Evolutionary conservation across 2,113 vertebrate genomes (phyloP).

Genomic region (Pimephales promelas): DNA sequence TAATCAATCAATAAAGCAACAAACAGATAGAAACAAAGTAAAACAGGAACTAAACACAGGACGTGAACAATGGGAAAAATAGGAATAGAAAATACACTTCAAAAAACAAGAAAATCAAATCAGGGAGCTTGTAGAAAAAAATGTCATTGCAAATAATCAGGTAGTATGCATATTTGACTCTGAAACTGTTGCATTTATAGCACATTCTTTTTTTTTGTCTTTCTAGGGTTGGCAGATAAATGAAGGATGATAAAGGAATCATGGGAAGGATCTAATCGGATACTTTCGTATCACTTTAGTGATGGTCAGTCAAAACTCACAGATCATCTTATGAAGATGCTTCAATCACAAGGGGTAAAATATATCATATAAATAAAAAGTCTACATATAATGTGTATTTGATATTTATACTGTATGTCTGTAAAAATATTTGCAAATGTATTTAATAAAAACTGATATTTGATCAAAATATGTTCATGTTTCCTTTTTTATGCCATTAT

Average conservation of each 20-base stretch:
- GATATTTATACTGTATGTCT: not conserved
- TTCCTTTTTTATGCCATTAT: not conserved
- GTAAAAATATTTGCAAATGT: not conserved
- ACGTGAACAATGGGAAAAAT: too few species aligned
- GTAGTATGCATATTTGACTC: not conserved
- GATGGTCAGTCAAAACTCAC: not conserved
- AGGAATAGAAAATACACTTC: too few species aligned
- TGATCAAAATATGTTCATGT: not conserved
- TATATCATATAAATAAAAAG: not conserved
- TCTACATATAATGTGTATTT: too few species aligned
- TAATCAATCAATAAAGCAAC: too few species aligned
- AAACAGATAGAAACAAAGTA: too few species aligned
- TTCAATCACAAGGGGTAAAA: not conserved
- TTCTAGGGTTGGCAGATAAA: not conserved
- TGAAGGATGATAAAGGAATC: not conserved
- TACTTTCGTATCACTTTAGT: not conserved
- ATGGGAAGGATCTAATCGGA: not conserved
- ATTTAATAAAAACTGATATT: constrained; percentile 6
- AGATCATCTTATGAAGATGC: not conserved
- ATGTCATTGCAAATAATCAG: not conserved
- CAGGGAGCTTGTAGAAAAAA: too few species aligned
- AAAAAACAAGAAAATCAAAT: too few species aligned
- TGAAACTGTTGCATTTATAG: not conserved
- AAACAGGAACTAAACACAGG: too few species aligned
- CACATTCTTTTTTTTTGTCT: not conserved